These are phyloP conservation scores for Lytechinus variegatus DNA, from an alignment of 35 echinoderm and acorn worm genomes.

Conservation along the genomic window DNA sequence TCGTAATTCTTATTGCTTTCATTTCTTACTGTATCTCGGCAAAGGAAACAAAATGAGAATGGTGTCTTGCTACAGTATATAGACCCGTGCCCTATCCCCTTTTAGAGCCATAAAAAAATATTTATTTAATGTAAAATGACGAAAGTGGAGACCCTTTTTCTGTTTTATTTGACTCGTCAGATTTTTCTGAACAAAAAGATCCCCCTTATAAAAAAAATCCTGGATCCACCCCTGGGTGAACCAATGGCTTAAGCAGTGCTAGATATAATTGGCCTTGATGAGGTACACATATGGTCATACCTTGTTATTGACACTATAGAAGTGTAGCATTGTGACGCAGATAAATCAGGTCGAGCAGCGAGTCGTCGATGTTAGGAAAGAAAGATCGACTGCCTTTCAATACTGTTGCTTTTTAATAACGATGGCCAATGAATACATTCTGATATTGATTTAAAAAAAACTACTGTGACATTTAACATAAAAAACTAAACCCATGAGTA, in stretches of 20 bases:
- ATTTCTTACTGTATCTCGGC: neutral
- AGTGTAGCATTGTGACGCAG: neutral
- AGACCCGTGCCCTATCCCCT: too few relatives aligned
- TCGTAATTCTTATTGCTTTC: neutral
- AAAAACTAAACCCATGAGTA: too few relatives aligned
- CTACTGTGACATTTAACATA: too few relatives aligned
- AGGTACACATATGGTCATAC: constrained; percentile 2
- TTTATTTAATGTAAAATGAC: too few relatives aligned
- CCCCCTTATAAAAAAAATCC: too few relatives aligned
- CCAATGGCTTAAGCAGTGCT: neutral
- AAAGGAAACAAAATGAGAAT: neutral
- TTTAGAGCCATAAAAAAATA: too few relatives aligned
- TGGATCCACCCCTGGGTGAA: neutral
- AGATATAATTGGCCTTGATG: neutral
- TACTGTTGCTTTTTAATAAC: too few relatives aligned
- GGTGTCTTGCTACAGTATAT: neutral
- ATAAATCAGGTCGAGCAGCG: neutral
- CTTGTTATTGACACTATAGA: neutral
- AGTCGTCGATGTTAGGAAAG: neutral
- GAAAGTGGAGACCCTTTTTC: too few relatives aligned
- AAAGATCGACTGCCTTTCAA: neutral
- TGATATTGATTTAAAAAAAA: too few relatives aligned
- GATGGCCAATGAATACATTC: too few relatives aligned
- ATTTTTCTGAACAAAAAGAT: too few relatives aligned
- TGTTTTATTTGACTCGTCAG: too few relatives aligned